These are phyloP conservation scores for Ormyrus thymus DNA, from an alignment of 2,888 invertebrate species.

Conservation along the genomic window DNA sequence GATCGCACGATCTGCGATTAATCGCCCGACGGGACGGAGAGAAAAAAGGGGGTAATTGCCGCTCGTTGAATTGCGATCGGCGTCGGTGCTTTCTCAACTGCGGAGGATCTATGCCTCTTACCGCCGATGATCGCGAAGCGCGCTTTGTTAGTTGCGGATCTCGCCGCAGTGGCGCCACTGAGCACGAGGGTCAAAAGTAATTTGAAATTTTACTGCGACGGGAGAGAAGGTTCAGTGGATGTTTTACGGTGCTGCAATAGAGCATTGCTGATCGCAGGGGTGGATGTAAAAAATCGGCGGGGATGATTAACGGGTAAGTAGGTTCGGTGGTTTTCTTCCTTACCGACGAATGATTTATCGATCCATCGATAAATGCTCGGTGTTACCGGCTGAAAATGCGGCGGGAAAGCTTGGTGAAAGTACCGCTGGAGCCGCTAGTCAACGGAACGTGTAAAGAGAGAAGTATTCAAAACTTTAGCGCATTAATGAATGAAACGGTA, in stretches of 20 bases:
- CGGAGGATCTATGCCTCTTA: conserved; percentile 4
- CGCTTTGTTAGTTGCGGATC: conserved; percentile 4
- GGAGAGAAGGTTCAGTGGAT: no score
- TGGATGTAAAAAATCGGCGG: no score
- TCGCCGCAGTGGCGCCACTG: conserved; percentile 21
- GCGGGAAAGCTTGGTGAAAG: conserved; percentile 19
- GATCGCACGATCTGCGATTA: conserved; percentile 21
- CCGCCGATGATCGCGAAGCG: conserved; percentile 19
- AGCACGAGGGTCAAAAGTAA: no score
- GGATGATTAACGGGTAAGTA: no score
- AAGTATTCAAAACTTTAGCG: no score
- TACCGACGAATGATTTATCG: conserved; percentile 51
- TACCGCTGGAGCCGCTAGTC: conserved; percentile 16
- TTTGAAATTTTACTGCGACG: no score
- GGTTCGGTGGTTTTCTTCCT: conserved; percentile 26
- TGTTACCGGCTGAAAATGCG: conserved; percentile 41
- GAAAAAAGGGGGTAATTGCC: conserved; percentile 25
- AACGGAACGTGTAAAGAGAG: no score
- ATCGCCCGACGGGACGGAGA: conserved; percentile 1
- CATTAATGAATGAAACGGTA: no score
- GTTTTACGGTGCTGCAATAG: no score
- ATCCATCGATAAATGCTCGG: conserved; percentile 44
- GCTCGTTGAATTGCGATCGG: conserved; percentile 7
- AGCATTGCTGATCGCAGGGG: no score
- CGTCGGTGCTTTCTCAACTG: neutral